Base-by-base conservation (phyloP, 2,888 invertebrate genomes). In the Oscheius sp. region DNA sequence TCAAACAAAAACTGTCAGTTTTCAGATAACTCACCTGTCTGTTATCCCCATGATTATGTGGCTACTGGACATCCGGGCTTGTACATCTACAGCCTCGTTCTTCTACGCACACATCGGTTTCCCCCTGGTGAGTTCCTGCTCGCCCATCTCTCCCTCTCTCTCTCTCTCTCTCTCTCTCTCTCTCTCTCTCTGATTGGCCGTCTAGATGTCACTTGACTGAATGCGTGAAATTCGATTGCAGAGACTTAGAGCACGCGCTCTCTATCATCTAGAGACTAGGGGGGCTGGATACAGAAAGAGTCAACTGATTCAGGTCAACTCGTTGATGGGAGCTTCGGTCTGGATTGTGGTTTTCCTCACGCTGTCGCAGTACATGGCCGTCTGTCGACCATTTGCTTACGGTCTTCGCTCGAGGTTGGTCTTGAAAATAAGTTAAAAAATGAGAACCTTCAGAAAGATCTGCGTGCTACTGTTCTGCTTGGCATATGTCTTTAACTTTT, bases 311-410 rank as follows among this genome's bases (percentile, higher is more conserved):
- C 21, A 42, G 87, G 90, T 90, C 32, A 91, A 91, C 81, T 89
- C 90, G 2, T 89, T 91, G 83, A 91, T 91, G 90, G 91, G 91
- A 4, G 89, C 90, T 48, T 90, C 90, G 66, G 91, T 91, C n/a
- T 91, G 91, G 88, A 89, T 91, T 74, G 91, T 91, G 10, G 90
- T 91, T 5, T 91, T 90, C 75, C 89, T 91, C 32, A 91, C 91
- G 1, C 88, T 91, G 29, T 91, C 91, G 78, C 89, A 91, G 48
- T 91, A 91, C 85, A 89, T 91, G 78, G 91, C 91, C 5, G 90
- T 91, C 11, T 91, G 91, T 79, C 74, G 79, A 55, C 89, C 89
- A 2, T 88, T 89, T 60, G 81, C 85, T 32, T 86, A 86, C 72
- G 86, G 87, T 13, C 53, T 79, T 42, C 60, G 78, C 13, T 81